Conservation (phyloP, 2,113 vertebrate species). For the Serilophus lunatus region DNA sequence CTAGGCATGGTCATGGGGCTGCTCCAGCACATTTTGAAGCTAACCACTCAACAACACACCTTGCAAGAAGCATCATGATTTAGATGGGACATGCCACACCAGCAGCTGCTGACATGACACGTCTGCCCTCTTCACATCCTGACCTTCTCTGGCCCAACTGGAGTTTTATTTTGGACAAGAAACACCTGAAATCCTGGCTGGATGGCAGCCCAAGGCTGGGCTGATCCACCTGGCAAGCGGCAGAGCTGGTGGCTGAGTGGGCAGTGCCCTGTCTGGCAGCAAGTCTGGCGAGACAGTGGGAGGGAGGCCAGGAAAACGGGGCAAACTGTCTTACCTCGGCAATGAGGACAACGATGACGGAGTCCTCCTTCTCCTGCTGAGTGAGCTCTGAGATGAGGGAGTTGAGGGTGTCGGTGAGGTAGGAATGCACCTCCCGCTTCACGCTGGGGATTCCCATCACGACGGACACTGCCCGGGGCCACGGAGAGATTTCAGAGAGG, state of each 20-base stretch:
- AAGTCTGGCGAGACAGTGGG: background rate
- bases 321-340: conserved; percentile 81
- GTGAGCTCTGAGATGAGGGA: conserved; percentile 96
- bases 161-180: background rate
- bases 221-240: background rate
- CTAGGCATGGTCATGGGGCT: background rate
- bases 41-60: background rate
- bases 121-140: background rate
- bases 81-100: background rate
- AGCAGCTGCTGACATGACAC: rapidly evolving
- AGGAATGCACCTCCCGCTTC: conserved; percentile 94
- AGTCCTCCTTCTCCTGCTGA: conserved; percentile 90
- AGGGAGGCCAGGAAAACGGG: background rate
- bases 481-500: conserved; percentile 33
- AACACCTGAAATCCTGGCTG: background rate
- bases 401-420: conserved; percentile 93
- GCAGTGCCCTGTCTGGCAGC: background rate
- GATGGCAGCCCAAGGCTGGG: background rate
- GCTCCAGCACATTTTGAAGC: background rate
- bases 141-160: background rate
- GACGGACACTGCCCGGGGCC: conserved; percentile 84
- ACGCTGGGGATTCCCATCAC: conserved; percentile 98
- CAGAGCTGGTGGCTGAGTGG: background rate
- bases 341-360: conserved; percentile 94
- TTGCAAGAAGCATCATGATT: background rate